Evolutionary conservation across 2,113 vertebrate genomes (phyloP), one percentile per base, ranked within the genome.

Genomic region (Campylomormyrus tamandua): DNA sequence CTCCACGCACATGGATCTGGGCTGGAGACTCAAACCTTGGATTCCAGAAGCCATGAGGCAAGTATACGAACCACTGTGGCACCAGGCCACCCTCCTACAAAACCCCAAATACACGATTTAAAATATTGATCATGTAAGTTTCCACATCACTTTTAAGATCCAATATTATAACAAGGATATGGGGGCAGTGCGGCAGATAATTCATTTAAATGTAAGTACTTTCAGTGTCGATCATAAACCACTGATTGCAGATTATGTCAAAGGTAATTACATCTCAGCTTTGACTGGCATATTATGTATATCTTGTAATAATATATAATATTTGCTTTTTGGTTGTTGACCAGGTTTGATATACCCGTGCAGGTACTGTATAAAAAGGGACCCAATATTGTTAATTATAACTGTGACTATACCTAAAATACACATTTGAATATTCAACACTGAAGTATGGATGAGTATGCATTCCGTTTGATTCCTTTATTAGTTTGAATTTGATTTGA

Each of bases 261-360:
- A 90, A 42, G 83, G 24, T 49, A 90, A 90, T 48, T 90, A 62
- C 48, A 66, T 6, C 50, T 58, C 31, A 89, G 49, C 27, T 39
- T 85, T 85, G 53, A 62, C 24, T 90, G 89, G 48, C 52, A 86
- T 85, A 35, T 21, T 19, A 9, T 39, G n/a, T 86, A 17, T 80
- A 49, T 62, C n/a, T 62, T 35, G 24, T 4, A 90, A 48, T 70
- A 35, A 86, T 39, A 89, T 17, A 17, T 5, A 35, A 13, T 58
- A 10, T 83, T 31, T 53, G 52, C 8, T 19, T 83, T 77, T 83
- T 74, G 21, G 9, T 83, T 52, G 88, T 53, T 53, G 17, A 52
- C 46, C 74, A 45, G 31, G 49, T 77, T 35, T 83, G 88, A 50
- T 39, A 53, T 80, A 21, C 31, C 24, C 46, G 9, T 83, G 21